Evolutionary conservation across 2,113 vertebrate species (phyloP).

Genomic region (Cinclus mexicanus): DNA sequence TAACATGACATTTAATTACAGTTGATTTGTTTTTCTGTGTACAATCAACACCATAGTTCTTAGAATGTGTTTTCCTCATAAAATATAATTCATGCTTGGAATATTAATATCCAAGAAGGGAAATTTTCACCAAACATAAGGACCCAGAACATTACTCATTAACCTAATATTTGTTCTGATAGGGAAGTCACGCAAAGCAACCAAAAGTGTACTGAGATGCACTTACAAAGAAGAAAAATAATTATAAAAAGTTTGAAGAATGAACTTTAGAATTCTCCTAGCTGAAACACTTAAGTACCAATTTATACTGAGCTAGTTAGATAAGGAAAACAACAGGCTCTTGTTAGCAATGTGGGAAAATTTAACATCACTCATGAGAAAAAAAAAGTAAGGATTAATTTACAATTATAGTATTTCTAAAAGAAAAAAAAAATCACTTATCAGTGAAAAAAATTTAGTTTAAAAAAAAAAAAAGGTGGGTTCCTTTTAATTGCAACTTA

Average conservation of each 20-base stretch:
- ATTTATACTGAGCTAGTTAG: neutral
- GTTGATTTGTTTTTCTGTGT: constrained; percentile 55
- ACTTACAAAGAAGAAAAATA: neutral
- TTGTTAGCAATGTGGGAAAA: neutral
- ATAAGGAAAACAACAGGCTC: neutral
- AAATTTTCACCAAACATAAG: constrained; percentile 15
- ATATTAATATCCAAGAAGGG: constrained; percentile 4
- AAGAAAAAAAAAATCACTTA: neutral
- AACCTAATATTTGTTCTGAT: neutral
- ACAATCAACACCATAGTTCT: constrained; percentile 54
- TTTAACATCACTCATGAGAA: neutral
- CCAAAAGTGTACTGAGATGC: neutral
- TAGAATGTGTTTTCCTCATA: neutral
- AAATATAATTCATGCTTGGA: neutral
- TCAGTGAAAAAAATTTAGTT: neutral
- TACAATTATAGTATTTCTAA: neutral
- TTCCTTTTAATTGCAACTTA: neutral
- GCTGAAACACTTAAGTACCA: neutral
- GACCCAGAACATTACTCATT: neutral
- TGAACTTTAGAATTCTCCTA: neutral
- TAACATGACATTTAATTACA: constrained; percentile 53
- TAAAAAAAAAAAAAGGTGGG: neutral
- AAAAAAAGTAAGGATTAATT: neutral
- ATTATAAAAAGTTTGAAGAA: neutral
- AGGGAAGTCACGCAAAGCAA: neutral